Conservation (phyloP, 37 sponge, comb jelly and placozoan species). For the Diacarnus erythraeanus region DNA sequence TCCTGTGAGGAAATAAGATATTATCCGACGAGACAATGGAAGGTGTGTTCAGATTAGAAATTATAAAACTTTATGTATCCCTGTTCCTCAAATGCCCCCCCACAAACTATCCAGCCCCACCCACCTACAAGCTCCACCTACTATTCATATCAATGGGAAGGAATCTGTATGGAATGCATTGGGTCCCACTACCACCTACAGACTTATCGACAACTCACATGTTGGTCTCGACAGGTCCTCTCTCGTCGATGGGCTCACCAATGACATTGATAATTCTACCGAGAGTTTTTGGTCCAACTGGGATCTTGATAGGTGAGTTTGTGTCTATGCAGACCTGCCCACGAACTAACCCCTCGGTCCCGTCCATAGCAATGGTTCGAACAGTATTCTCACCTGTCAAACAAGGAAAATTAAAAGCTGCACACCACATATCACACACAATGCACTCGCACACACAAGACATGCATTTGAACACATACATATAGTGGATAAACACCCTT, state of each 20-base stretch:
- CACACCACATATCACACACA: too few species aligned
- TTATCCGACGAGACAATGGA: not conserved
- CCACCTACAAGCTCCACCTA: not conserved
- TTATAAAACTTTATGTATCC: not conserved
- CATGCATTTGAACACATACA: too few species aligned
- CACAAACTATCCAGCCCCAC: not conserved
- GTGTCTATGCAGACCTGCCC: conserved; percentile 85
- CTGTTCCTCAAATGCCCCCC: not conserved
- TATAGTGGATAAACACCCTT: too few species aligned
- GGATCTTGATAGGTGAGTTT: conserved; percentile 88
- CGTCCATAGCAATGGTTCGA: conserved; percentile 99
- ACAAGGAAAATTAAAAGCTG: not conserved
- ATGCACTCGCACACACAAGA: too few species aligned
- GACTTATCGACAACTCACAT: too few species aligned
- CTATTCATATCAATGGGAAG: not conserved
- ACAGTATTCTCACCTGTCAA: conserved; percentile 92
- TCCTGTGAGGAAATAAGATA: conserved; percentile 9
- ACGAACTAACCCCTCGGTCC: conserved; percentile 96
- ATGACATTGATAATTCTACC: conserved; percentile 99
- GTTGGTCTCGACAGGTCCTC: conserved; percentile 86
- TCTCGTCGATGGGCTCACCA: conserved; percentile 98
- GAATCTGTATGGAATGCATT: too few species aligned
- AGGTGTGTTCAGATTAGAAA: too few species aligned
- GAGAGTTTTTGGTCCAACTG: conserved; percentile 95
- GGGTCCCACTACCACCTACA: not conserved